Conservation (phyloP, 2,113 vertebrate species). For the Rhinopomastus cyanomelas region DNA sequence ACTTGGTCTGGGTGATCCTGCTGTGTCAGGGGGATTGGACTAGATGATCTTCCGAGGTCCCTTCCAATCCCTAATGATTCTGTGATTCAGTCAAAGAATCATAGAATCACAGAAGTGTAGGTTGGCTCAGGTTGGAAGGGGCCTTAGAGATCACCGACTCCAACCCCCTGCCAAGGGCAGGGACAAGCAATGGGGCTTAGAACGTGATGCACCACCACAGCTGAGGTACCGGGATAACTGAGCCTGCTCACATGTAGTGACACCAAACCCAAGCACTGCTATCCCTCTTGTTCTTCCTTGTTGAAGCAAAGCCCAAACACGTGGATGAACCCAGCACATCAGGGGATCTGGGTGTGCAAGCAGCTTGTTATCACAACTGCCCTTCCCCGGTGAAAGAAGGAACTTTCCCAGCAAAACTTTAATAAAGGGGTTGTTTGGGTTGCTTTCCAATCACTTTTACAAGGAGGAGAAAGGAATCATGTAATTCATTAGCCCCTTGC, state of each 20-base stretch:
- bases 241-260: constrained; percentile 19
- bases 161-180: too few species aligned
- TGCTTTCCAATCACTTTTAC: neutral
- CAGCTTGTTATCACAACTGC: neutral
- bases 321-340: neutral
- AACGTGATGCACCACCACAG: constrained; percentile 1
- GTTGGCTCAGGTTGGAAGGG: too few species aligned
- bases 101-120: too few species aligned
- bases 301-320: constrained; percentile 2
- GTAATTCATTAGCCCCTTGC: neutral
- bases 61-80: too few species aligned
- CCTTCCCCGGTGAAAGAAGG: neutral
- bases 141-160: too few species aligned
- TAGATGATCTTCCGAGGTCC: too few species aligned
- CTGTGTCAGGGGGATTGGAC: too few species aligned
- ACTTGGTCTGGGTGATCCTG: too few species aligned
- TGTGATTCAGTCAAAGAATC: too few species aligned
- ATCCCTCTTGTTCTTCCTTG: neutral
- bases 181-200: neutral
- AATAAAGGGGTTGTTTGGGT: neutral
- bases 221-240: constrained; percentile 8
- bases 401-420: neutral
- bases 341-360: constrained; percentile 13
- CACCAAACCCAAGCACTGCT: constrained; percentile 24
- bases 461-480: neutral